phyloP scores from a whole-genome alignment of 2,797 vertebrate species.

The Australoheros facetus region DNA sequence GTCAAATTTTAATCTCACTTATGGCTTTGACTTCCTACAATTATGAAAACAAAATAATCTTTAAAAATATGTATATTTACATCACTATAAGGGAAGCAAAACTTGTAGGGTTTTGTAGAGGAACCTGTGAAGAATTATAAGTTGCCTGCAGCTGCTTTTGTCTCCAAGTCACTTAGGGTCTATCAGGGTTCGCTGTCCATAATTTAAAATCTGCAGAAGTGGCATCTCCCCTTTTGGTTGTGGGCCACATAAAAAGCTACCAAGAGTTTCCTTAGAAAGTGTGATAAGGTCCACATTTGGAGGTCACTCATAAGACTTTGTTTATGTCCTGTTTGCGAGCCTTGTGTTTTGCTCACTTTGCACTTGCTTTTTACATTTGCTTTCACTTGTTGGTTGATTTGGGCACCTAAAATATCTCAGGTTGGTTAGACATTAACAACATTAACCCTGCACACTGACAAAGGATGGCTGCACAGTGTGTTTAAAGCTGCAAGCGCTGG shows the following conservation, averaged over 20 bases:
- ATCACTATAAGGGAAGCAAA: neutral
- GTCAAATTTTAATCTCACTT: neutral
- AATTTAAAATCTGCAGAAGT: too few species aligned
- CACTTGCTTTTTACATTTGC: too few species aligned
- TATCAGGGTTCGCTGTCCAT: too few species aligned
- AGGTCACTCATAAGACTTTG: too few species aligned
- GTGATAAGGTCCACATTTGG: too few species aligned
- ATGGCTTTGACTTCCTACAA: neutral
- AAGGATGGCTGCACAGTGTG: neutral
- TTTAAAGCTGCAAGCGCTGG: neutral
- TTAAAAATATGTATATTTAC: too few species aligned
- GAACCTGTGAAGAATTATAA: neutral
- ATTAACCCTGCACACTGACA: neutral
- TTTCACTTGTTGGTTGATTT: neutral
- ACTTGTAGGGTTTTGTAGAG: neutral
- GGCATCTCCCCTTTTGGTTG: too few species aligned
- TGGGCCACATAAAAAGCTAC: too few species aligned
- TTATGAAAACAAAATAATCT: fast-evolving
- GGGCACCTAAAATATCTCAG: neutral
- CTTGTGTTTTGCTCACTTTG: too few species aligned
- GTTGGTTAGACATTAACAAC: neutral
- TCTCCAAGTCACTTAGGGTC: too few species aligned
- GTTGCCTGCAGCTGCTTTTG: too few species aligned
- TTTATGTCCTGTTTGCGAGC: neutral
- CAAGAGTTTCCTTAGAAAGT: too few species aligned